phyloP scores from a whole-genome alignment of 2,113 vertebrate genomes.

The Numenius arquata region DNA sequence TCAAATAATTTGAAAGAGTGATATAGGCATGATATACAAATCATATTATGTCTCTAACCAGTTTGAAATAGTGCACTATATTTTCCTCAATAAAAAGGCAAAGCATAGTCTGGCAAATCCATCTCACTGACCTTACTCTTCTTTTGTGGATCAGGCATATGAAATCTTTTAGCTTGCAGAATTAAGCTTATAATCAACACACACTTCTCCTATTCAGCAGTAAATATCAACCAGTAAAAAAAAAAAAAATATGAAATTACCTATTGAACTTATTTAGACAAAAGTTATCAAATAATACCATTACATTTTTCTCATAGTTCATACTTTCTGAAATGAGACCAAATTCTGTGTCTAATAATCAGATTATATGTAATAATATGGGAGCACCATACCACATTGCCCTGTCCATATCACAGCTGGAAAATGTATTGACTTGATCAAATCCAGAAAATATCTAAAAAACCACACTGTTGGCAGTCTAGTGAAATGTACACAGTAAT shows the following conservation, averaged over 20 bases:
- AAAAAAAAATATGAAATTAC: not conserved
- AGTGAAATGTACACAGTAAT: slow-evolving; percentile 2
- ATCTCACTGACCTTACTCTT: not conserved
- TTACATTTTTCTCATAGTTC: not conserved
- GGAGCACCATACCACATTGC: fast-evolving
- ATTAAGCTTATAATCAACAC: not conserved
- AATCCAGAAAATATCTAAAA: slow-evolving; percentile 7
- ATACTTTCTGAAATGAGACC: not conserved
- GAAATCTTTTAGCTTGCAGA: not conserved
- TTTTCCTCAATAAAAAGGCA: slow-evolving; percentile 30
- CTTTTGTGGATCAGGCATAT: not conserved
- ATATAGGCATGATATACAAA: slow-evolving; percentile 17
- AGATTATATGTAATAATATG: not conserved
- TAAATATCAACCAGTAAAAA: not conserved
- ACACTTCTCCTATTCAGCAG: not conserved
- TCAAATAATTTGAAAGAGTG: slow-evolving; percentile 21
- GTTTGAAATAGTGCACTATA: not conserved
- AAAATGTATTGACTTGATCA: slow-evolving; percentile 2
- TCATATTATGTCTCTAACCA: slow-evolving; percentile 4
- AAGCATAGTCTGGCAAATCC: not conserved
- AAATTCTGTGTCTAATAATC: not conserved
- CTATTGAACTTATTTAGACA: not conserved
- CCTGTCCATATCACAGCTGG: not conserved
- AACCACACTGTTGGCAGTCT: not conserved
- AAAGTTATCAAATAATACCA: not conserved